A percentile compares a stretch with the other conserved stretches of the same genome.
phyloP scores from a whole-genome alignment of 2,113 vertebrate genomes.

The Strix aluco region DNA sequence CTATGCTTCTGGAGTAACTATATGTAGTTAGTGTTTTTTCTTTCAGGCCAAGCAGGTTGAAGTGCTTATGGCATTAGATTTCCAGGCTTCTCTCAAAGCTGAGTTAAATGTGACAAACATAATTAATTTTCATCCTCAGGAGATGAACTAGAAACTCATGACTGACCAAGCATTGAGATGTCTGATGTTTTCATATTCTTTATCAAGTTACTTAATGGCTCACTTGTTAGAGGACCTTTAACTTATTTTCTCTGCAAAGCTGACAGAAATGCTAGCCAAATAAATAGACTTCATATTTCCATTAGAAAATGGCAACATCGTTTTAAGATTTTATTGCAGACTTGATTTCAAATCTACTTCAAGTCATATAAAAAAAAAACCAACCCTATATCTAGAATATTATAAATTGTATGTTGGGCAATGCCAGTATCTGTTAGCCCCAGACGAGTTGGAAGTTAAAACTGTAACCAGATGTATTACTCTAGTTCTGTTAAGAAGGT shows the following conservation, averaged over 20 bases:
- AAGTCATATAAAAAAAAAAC: neutral
- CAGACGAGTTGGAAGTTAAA: neutral
- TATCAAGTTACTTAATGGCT: neutral
- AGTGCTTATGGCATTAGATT: neutral
- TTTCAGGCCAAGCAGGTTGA: neutral
- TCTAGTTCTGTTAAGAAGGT: neutral
- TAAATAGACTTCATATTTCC: neutral
- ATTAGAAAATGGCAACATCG: neutral
- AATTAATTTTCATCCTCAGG: neutral
- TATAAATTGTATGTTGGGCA: neutral
- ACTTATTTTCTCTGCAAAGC: neutral
- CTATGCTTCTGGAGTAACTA: neutral
- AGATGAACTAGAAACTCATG: neutral
- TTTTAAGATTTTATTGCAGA: neutral
- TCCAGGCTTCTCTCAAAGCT: neutral
- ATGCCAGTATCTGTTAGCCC: neutral
- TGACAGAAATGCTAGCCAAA: neutral
- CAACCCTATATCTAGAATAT: neutral
- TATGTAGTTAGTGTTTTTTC: neutral
- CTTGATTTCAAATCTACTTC: neutral
- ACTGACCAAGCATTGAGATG: neutral
- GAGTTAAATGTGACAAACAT: neutral
- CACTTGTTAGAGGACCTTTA: neutral
- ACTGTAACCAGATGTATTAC: neutral
- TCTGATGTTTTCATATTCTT: neutral